Percentiles rank a stretch among this genome's conserved stretches.
Conservation (phyloP, 2,797 vertebrate species). For the Limnodromus scolopaceus region DNA sequence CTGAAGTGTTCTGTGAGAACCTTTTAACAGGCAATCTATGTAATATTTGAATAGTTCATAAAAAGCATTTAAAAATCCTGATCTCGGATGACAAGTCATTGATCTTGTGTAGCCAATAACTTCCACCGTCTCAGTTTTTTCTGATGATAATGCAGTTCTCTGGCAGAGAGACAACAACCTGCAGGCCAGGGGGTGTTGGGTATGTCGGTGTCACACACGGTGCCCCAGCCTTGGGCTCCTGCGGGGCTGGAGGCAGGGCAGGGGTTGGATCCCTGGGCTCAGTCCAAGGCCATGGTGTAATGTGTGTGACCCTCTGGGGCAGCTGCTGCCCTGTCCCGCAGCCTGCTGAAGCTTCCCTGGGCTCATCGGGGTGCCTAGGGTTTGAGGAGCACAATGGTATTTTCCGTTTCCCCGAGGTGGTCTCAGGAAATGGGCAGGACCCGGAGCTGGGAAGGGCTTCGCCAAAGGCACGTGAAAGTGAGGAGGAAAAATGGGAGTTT, state of each 20-base stretch:
- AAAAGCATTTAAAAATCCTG: background rate
- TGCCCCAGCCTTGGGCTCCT: background rate
- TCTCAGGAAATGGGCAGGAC: background rate
- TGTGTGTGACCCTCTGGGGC: fast-evolving
- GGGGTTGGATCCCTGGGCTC: background rate
- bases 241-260: fast-evolving
- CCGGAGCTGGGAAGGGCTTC: background rate
- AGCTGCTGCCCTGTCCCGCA: background rate
- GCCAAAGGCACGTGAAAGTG: background rate
- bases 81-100: background rate
- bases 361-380: fast-evolving
- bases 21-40: background rate
- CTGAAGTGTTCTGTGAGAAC: background rate
- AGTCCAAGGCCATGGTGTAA: fast-evolving
- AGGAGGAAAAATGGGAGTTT: background rate
- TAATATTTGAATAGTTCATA: background rate
- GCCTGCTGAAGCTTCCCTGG: background rate
- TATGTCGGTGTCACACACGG: fast-evolving
- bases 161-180: background rate
- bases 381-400: background rate
- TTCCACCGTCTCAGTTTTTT: fast-evolving
- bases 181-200: fast-evolving
- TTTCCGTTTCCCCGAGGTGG: background rate
- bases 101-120: fast-evolving
- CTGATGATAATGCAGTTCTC: fast-evolving